Percentiles rank a stretch among this genome's conserved stretches.
These are phyloP conservation scores for Drosophila pachea DNA, from an alignment of 1,140 invertebrate species.

Conservation along the genomic window DNA sequence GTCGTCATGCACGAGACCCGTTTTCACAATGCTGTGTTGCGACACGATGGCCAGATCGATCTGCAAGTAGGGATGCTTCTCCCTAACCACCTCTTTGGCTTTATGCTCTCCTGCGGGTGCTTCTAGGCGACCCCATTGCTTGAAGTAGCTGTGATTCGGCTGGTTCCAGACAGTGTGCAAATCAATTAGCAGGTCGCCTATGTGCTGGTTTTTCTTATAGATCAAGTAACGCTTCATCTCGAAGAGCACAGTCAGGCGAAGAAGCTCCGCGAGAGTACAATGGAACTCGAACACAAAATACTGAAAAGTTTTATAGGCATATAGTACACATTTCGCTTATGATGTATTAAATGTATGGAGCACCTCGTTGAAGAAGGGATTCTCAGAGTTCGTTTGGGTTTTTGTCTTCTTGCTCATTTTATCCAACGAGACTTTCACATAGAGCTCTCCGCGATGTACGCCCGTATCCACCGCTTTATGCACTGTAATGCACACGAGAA, in stretches of 20 bases:
- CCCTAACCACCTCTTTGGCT: slow-evolving; percentile 30
- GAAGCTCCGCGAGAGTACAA: slow-evolving; percentile 79
- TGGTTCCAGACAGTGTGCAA: slow-evolving; percentile 85
- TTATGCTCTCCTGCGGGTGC: slow-evolving; percentile 82
- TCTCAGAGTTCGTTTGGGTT: slow-evolving; percentile 80
- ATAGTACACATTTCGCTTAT: too few relatives aligned
- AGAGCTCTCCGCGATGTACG: slow-evolving; percentile 80
- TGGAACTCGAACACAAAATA: slow-evolving; percentile 87
- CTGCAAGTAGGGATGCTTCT: slow-evolving; percentile 82
- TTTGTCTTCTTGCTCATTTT: slow-evolving; percentile 81
- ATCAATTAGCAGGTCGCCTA: slow-evolving; percentile 85
- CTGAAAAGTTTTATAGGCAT: slow-evolving; percentile 70
- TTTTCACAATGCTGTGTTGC: slow-evolving; percentile 41
- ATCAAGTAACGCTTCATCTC: slow-evolving; percentile 79
- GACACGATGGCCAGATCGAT: slow-evolving; percentile 86
- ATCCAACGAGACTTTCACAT: slow-evolving; percentile 81
- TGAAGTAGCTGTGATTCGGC: slow-evolving; percentile 87
- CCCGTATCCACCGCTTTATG: slow-evolving; percentile 70
- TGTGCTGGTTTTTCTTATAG: slow-evolving; percentile 79
- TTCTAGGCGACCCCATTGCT: slow-evolving; percentile 88
- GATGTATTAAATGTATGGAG: not conserved
- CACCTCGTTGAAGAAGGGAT: slow-evolving; percentile 83
- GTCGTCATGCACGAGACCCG: slow-evolving; percentile 20
- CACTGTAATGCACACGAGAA: slow-evolving; percentile 71
- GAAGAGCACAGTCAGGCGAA: slow-evolving; percentile 78